A percentile compares a stretch with the other conserved stretches of the same genome.
phyloP scores from a whole-genome alignment of 1,140 invertebrate genomes.

The Pissodes strobi region DNA sequence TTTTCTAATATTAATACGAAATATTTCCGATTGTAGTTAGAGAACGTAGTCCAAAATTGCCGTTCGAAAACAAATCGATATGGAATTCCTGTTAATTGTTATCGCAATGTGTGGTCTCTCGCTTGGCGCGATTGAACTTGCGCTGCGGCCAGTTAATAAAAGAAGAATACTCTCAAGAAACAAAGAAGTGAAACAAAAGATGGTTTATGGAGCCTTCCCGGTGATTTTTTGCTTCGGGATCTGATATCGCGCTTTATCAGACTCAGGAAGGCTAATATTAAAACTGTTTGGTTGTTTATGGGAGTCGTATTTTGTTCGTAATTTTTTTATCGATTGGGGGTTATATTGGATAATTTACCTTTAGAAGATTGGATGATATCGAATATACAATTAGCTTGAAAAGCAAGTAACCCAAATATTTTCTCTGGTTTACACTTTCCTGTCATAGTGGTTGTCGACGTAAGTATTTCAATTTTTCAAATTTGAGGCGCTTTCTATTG shows the following conservation, averaged over 20 bases:
- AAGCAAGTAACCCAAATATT: no score
- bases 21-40: no score
- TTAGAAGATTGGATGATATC: no score
- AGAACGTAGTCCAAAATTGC: slow-evolving; percentile 21
- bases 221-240: slow-evolving; percentile 22
- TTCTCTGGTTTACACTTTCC: no score
- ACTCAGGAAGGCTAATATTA: slow-evolving; percentile 22
- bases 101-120: slow-evolving; percentile 40
- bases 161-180: slow-evolving; percentile 31
- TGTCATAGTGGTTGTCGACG: no score
- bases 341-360: no score
- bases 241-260: slow-evolving; percentile 30
- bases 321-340: no score
- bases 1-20: no score
- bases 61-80: slow-evolving; percentile 32
- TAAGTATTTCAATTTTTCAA: no score
- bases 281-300: slow-evolving; percentile 20
- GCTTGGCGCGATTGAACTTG: slow-evolving; percentile 35
- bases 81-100: slow-evolving; percentile 39
- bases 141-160: slow-evolving; percentile 34
- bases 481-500: no score
- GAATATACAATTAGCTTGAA: no score
- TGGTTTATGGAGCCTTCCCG: slow-evolving; percentile 32
- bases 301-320: slow-evolving; percentile 20
- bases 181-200: slow-evolving; percentile 32